phyloP scores from a whole-genome alignment of 2,888 invertebrate species.

The Dolomedes plantarius region DNA sequence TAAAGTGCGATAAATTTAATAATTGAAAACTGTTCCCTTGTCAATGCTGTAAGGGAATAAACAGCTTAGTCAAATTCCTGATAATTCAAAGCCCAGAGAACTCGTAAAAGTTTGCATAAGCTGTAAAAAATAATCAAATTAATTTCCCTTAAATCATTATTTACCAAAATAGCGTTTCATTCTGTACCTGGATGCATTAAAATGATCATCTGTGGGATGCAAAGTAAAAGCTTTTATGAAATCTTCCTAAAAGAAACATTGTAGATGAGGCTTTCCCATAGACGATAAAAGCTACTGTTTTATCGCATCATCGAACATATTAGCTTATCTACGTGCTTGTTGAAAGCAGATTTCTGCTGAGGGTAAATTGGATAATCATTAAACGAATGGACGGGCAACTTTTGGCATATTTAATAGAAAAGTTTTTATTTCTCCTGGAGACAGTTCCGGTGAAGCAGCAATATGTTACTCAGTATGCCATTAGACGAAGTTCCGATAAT shows the following conservation, averaged over 20 bases:
- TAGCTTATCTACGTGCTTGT: slow-evolving; percentile 20
- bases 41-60: too few relatives aligned
- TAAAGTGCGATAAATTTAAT: too few relatives aligned
- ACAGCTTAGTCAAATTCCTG: too few relatives aligned
- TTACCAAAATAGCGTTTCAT: slow-evolving; percentile 14
- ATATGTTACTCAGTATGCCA: background rate
- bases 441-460: background rate
- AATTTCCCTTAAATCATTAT: slow-evolving; percentile 28
- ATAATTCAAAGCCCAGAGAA: too few relatives aligned
- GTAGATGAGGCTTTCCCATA: slow-evolving; percentile 15
- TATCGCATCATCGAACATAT: slow-evolving; percentile 23
- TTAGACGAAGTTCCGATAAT: slow-evolving; percentile 13
- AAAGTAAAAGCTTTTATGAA: slow-evolving; percentile 24
- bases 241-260: slow-evolving; percentile 16
- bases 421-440: background rate
- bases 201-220: slow-evolving; percentile 17
- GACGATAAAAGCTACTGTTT: slow-evolving; percentile 11
- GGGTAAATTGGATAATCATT: slow-evolving; percentile 22
- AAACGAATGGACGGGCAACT: background rate
- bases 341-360: background rate
- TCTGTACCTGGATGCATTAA: background rate
- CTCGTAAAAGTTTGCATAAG: slow-evolving; percentile 6
- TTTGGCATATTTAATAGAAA: background rate
- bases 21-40: too few relatives aligned
- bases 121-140: slow-evolving; percentile 18